phyloP scores from a whole-genome alignment of 30 jellyfish, hydroid and myxozoan species.

The Turritopsis rubra region DNA sequence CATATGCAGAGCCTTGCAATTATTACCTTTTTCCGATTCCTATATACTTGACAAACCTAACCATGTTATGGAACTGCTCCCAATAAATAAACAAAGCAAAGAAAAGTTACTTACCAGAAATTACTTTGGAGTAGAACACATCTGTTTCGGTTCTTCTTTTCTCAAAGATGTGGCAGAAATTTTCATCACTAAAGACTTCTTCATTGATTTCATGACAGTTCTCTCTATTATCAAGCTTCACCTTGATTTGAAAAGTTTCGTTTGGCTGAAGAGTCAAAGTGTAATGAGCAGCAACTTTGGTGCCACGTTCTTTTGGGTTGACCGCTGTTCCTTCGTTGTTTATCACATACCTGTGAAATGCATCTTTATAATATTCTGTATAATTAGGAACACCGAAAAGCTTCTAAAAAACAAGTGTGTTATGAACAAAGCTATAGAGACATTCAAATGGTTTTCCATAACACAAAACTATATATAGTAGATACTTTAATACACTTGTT shows the following conservation, averaged over 20 bases:
- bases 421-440: no score
- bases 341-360: slow-evolving; percentile 79
- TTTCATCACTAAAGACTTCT: slow-evolving; percentile 30
- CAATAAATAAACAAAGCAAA: slow-evolving; percentile 5
- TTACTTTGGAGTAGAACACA: slow-evolving; percentile 47
- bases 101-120: slow-evolving; percentile 75
- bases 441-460: no score
- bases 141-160: slow-evolving; percentile 59
- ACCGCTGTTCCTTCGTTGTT: slow-evolving; percentile 68
- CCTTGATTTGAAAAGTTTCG: slow-evolving; percentile 41
- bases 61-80: no score
- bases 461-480: not conserved
- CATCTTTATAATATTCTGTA: slow-evolving; percentile 78
- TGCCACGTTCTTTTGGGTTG: slow-evolving; percentile 67
- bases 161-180: slow-evolving; percentile 49
- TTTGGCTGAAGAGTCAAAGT: slow-evolving; percentile 42
- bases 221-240: slow-evolving; percentile 25
- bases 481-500: not conserved
- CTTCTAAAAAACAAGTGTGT: slow-evolving; percentile 26
- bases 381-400: slow-evolving; percentile 49
- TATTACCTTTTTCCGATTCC: no score
- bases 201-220: slow-evolving; percentile 3
- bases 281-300: slow-evolving; percentile 84
- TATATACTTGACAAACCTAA: no score
- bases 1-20: no score